These are phyloP conservation scores for Apostichopus parvimensis DNA, from an alignment of 35 echinoderm and acorn worm species.

Conservation along the genomic window DNA sequence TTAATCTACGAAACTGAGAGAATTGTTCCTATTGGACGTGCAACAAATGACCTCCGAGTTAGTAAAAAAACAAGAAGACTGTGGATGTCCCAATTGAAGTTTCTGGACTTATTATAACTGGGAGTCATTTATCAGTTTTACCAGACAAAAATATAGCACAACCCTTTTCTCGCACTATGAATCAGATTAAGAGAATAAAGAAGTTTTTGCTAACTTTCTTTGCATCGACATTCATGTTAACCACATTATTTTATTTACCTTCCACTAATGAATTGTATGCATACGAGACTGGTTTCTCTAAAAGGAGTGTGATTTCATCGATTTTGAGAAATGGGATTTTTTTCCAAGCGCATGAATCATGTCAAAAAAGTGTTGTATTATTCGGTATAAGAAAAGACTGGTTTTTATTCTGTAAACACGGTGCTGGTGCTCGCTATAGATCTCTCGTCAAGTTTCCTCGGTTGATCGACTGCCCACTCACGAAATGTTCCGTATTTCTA, in stretches of 20 bases:
- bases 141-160: no score
- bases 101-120: no score
- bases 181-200: neutral
- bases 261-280: no score
- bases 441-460: conserved; percentile 16
- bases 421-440: neutral
- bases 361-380: neutral
- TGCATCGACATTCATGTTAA: neutral
- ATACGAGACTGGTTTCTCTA: neutral
- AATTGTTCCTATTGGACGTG: no score
- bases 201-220: neutral
- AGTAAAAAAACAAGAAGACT: no score
- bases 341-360: neutral
- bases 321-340: neutral
- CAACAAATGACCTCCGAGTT: no score
- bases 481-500: neutral
- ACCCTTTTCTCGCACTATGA: no score
- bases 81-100: no score
- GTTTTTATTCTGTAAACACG: neutral
- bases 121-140: no score
- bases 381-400: conserved; percentile 25
- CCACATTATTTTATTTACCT: neutral
- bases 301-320: neutral
- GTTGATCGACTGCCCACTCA: neutral
- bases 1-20: no score